Evolutionary conservation across 2,888 invertebrate genomes (phyloP), one percentile per base, ranked within the genome.

Genomic region (Hydroisotoma schaefferi): DNA sequence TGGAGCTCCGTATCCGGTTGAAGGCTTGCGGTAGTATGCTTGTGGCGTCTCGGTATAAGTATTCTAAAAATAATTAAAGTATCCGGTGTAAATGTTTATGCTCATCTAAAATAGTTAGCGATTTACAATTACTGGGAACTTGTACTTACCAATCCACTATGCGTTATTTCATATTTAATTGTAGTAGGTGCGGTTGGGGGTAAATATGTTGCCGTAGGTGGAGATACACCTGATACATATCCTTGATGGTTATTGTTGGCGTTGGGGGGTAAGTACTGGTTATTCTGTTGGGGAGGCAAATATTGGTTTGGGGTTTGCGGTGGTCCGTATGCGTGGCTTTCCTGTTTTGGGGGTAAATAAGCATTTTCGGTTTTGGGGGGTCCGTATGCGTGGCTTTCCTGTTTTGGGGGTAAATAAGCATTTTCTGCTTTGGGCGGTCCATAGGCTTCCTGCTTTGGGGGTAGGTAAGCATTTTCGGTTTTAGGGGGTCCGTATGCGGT

Each of bases 1-100:
- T 15, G 69, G 67, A 22, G 59, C 40, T 18, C 64, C 64, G 37
- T 68, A 70, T 0, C 70, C 68, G 3, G 28, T 54, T 2, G 65
- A 67, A 5, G 67, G 66, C 37, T 66, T 65, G 26, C 69, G 48
- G 46, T 62, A 69, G 44, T 67, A 64, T 0, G 63, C 61, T 33
- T 69, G 67, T 18, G 65, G 63, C 2, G 27, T 12, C 3, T 58
- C 52, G 1, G 65, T 53, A 46, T 67, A 69, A 0, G 67, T 67
- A 38, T 69, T 51, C 62, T 63, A 46, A 2, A 58, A 58, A 46
- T 25, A 12, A 6, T 28, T 22, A 55, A 2, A 57, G 38, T 46
- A 52, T 1, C 15, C 12, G 2, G n/a, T n/a, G n/a, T n/a, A 33
- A 33, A 33, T 10, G 33, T 26, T n/a, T n/a, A n/a, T n/a, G n/a